Base-by-base conservation (phyloP, 2,888 invertebrate genomes). In the Melieria picta region DNA sequence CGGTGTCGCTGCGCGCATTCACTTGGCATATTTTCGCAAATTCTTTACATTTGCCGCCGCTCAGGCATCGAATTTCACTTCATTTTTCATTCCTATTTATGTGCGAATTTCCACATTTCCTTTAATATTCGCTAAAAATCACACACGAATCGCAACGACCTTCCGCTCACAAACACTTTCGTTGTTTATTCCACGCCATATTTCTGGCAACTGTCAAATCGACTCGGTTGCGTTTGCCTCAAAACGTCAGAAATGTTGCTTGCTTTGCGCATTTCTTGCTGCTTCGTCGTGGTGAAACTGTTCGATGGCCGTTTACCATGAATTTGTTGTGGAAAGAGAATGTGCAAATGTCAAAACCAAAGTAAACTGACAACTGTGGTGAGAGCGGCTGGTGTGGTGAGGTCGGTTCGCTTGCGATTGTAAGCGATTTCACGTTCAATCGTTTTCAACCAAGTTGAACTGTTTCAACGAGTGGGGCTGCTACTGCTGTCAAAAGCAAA, bases 151-250 rank as follows among this genome's bases (percentile, higher is more conserved):
- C 60, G 43, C 60, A 46, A 48, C 16, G 60, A 16, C 42, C 47
- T 16, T 66, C 67, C 70, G 73, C 57, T 11, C 16, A 3, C n/a
- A 11, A 62, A 63, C 4, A 10, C 61, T 43, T 43, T 55, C 43
- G 16, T 47, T 70, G 46, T 65, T 72, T 65, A 67, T 60, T 47
- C 61, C 47, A 72, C 74, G 72, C 74, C 74, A 74, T 72, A 43
- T 72, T 74, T 66, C 58, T 68, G 65, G 50, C 69, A 74, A 74
- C 72, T 74, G 72, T 64, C 69, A 64, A 65, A 52, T 52, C 10
- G 5, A 50, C 56, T 47, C 56, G 30, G 42, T 30, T 62, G 62
- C 48, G 47, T 3, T 11, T 4, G 52, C 11, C 6, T 16, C 13
- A 55, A 66, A 66, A 66, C 58, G 48, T 66, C 66, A 66, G 42